A percentile compares a stretch with the other conserved stretches of the same genome.
Conservation (phyloP, 2,113 vertebrate genomes). For the Rattus rattus region DNA sequence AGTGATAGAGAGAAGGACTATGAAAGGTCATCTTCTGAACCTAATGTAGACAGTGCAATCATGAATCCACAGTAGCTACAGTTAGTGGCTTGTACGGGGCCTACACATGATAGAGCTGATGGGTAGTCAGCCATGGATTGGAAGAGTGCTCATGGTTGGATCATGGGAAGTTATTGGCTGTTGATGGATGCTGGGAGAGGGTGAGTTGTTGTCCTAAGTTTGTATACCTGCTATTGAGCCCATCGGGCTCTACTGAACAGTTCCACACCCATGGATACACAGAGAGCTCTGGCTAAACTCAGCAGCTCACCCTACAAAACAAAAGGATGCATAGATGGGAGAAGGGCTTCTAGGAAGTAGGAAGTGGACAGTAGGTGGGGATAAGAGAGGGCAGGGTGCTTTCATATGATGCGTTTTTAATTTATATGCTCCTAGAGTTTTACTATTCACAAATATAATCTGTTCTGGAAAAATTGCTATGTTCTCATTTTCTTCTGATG, state of each 20-base stretch:
- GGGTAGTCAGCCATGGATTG: neutral
- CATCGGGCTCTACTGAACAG: neutral
- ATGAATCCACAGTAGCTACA: neutral
- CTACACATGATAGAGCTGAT: too few species aligned
- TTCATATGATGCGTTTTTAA: neutral
- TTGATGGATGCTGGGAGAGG: neutral
- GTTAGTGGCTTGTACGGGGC: neutral
- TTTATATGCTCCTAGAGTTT: neutral
- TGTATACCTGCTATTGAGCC: neutral
- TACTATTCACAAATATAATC: neutral
- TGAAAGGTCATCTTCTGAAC: neutral
- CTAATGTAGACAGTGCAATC: neutral
- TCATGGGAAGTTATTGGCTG: neutral
- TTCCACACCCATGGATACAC: neutral
- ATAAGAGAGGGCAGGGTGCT: neutral
- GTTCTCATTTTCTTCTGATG: neutral
- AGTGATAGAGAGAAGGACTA: neutral
- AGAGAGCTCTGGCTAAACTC: neutral
- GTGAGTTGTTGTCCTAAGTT: neutral
- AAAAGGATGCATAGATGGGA: neutral
- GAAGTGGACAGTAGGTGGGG: neutral
- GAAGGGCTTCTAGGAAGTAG: neutral
- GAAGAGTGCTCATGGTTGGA: too few species aligned
- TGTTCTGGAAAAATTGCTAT: neutral
- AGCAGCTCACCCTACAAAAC: neutral